Base-by-base conservation (phyloP, 2,113 vertebrate genomes). In the Prietella phreatophila region DNA sequence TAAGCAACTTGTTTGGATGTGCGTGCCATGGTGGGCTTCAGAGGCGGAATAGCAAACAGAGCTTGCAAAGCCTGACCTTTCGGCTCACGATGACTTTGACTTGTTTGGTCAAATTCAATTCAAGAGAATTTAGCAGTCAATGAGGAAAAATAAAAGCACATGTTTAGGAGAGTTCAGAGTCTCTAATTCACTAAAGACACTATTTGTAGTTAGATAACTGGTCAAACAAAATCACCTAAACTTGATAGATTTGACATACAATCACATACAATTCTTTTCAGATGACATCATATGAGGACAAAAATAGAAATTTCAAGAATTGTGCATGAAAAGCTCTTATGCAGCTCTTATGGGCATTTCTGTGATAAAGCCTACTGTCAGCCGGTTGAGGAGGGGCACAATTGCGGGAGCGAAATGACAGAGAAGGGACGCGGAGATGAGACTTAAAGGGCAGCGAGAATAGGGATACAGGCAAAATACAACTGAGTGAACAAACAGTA, bases 1-100 rank as follows among this genome's bases (percentile, higher is more conserved):
- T 63, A 75, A 39, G 85, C 33, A 81, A 73, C 0, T n/a, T 85
- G 56, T 81, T 73, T 85, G 33, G 42, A 86, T 63, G 76, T 88
- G 56, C 67, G 20, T 86, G 78, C 83, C 76, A 58, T 36, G 56
- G 63, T 82, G 75, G 22, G 20, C 22, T 33, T 20, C 5, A 42
- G 58, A 81, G 55, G 47, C 19, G 2, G 53, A 73, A 56, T n/a
- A 39, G 73, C 53, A 87, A 73, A 73, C 55, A 61, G 33, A 86
- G n/a, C 58, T 30, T 0, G 36, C 39, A 83, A 83, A 53, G 50
- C n/a, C 50, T 78, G 53, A 82, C 6, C 25, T 78, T 85, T 81
- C 42, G 33, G 75, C 36, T 39, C 36, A 53, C 53, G 42, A 20
- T 15, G n/a, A 10, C 22, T 87, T 22, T 10, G 7, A 47, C 19